Conservation (phyloP, 2,888 invertebrate genomes). For the Alentia gelatinosa region DNA sequence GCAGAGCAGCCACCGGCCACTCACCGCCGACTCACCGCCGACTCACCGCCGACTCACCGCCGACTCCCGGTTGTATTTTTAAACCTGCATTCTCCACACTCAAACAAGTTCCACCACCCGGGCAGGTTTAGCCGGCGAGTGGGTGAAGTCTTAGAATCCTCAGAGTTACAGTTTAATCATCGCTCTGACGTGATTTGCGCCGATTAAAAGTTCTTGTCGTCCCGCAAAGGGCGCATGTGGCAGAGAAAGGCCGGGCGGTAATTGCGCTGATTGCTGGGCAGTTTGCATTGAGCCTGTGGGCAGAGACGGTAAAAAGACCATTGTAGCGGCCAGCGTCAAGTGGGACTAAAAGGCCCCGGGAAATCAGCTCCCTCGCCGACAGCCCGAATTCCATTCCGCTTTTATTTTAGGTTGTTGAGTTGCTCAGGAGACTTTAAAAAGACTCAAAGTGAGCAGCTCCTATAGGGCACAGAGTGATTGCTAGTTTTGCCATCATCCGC, state of each 20-base stretch:
- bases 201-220: background rate
- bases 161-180: background rate
- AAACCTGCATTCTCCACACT: too few relatives aligned
- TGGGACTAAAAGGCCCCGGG: background rate
- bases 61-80: too few relatives aligned
- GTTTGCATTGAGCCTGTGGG: background rate
- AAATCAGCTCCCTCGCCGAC: background rate
- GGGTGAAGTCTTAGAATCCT: background rate
- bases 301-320: background rate
- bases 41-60: too few relatives aligned
- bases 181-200: background rate
- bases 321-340: too few relatives aligned
- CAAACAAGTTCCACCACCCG: too few relatives aligned
- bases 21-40: too few relatives aligned
- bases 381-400: background rate
- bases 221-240: background rate
- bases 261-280: background rate
- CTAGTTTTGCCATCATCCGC: too few relatives aligned
- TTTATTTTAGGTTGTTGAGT: background rate
- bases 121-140: background rate
- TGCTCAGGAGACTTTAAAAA: too few relatives aligned
- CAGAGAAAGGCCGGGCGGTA: background rate
- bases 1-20: too few relatives aligned
- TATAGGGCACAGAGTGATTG: too few relatives aligned
- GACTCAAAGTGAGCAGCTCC: too few relatives aligned